Evolutionary conservation across 2,113 vertebrate genomes (phyloP).

Genomic region (Megalops atlanticus): DNA sequence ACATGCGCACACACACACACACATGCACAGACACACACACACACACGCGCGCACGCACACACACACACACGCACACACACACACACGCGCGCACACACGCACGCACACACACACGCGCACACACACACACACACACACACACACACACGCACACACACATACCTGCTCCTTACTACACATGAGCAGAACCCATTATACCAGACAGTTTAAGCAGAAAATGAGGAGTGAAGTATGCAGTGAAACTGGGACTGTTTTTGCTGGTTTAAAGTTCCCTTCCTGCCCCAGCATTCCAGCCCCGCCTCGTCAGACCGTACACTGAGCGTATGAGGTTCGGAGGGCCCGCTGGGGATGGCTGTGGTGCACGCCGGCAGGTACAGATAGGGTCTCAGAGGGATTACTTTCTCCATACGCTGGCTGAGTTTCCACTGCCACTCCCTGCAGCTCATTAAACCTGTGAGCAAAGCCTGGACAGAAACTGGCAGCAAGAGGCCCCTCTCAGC

Average conservation of each 20-base stretch:
- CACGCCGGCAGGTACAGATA: no score
- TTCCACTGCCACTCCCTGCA: background rate
- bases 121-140: background rate
- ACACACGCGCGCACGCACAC: constrained; percentile 3
- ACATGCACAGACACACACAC: no score
- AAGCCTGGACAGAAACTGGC: no score
- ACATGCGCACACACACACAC: no score
- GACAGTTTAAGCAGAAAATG: no score
- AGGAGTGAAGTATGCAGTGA: constrained; percentile 23
- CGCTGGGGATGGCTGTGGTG: background rate
- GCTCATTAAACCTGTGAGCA: background rate
- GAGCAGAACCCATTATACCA: no score
- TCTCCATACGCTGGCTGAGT: no score
- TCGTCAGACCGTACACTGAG: background rate
- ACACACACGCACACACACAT: constrained; percentile 10
- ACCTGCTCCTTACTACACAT: no score
- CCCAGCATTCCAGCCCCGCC: background rate
- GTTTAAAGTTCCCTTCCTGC: constrained; percentile 45
- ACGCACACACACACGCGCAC: no score
- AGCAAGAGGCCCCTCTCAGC: background rate
- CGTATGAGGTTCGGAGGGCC: background rate
- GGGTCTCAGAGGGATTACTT: no score
- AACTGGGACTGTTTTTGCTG: constrained; percentile 35
- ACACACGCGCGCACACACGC: no score
- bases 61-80: constrained; percentile 9